These are phyloP conservation scores for Aquatica leii DNA, from an alignment of 2,888 invertebrate genomes.

Conservation along the genomic window DNA sequence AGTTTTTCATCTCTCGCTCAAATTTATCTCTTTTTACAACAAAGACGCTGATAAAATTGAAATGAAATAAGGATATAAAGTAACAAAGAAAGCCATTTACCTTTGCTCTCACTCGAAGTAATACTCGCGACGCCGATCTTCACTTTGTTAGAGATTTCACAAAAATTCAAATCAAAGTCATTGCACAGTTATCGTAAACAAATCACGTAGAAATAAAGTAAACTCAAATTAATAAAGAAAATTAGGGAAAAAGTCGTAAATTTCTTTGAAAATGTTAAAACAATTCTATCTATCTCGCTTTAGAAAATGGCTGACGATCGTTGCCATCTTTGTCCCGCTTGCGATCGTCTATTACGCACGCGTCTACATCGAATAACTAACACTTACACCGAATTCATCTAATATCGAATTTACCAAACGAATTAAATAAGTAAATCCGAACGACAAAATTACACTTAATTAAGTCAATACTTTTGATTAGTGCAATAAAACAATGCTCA, in stretches of 20 bases:
- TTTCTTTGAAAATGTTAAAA: slow-evolving; percentile 55
- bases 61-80: slow-evolving; percentile 61
- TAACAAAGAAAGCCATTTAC: slow-evolving; percentile 61
- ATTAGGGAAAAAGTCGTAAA: slow-evolving; percentile 31
- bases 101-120: slow-evolving; percentile 56
- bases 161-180: slow-evolving; percentile 13
- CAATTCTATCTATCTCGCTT: slow-evolving; percentile 62
- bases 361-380: slow-evolving; percentile 17
- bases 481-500: too few species aligned
- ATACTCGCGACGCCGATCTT: slow-evolving; percentile 48
- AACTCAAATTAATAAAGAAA: slow-evolving; percentile 7
- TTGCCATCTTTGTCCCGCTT: slow-evolving; percentile 61
- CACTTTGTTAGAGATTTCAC: not conserved
- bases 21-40: slow-evolving; percentile 62
- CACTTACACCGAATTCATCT: slow-evolving; percentile 25
- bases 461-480: too few species aligned
- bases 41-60: slow-evolving; percentile 62
- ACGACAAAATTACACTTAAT: too few species aligned
- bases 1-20: slow-evolving; percentile 60
- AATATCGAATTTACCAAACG: slow-evolving; percentile 10
- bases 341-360: slow-evolving; percentile 34
- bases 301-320: slow-evolving; percentile 62
- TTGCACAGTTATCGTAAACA: not conserved
- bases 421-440: too few species aligned
- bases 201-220: slow-evolving; percentile 2